Conservation (phyloP, 2,797 vertebrate genomes). For the Cynopterus sphinx region DNA sequence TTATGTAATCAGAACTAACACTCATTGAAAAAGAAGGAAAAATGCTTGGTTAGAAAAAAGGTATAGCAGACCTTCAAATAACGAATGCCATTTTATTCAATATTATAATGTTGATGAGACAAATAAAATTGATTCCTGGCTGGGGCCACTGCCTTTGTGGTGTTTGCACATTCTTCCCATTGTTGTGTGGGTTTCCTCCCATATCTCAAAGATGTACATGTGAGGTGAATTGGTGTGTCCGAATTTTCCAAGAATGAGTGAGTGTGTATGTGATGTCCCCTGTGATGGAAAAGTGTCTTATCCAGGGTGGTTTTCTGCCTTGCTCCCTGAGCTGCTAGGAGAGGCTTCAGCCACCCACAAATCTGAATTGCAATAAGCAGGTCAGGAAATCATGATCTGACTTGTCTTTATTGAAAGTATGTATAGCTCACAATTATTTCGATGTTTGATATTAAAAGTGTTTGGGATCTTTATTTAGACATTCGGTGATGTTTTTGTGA, state of each 20-base stretch:
- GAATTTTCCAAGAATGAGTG: not conserved
- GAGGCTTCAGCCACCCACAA: not conserved
- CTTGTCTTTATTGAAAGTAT: not conserved
- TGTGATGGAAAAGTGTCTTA: not conserved
- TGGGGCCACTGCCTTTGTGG: not conserved
- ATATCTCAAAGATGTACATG: too few species aligned
- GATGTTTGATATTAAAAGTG: not conserved
- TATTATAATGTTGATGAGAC: not conserved
- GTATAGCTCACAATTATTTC: not conserved
- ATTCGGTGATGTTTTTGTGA: not conserved
- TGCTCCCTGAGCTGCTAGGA: not conserved
- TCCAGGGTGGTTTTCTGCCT: not conserved
- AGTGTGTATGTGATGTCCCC: not conserved
- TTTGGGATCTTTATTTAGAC: not conserved
- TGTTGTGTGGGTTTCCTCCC: not conserved
- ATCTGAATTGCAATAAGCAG: not conserved
- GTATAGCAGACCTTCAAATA: not conserved
- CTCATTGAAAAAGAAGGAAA: not conserved
- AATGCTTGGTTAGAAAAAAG: slow-evolving; percentile 14
- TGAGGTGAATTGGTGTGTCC: not conserved
- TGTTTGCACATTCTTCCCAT: not conserved
- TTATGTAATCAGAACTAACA: slow-evolving; percentile 32
- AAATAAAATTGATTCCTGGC: not conserved
- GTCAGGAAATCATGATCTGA: not conserved
- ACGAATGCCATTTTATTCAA: not conserved